phyloP scores from a whole-genome alignment of 2,888 invertebrate species.

The Phragmatobia fuliginosa region DNA sequence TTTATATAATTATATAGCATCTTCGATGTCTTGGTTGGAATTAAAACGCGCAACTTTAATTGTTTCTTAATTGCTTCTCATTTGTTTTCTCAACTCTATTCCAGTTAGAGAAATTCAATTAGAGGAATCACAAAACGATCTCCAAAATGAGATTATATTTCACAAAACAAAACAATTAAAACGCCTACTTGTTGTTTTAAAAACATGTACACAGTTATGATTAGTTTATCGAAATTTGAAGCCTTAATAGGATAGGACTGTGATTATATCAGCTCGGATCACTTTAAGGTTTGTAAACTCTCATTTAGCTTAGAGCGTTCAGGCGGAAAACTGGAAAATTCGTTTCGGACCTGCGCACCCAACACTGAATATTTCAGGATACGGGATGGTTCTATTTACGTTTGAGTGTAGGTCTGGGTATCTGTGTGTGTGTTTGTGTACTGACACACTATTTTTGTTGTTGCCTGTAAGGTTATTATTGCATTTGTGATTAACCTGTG shows the following conservation, averaged over 20 bases:
- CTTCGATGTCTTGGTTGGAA: background rate
- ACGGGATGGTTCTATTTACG: slow-evolving; percentile 38
- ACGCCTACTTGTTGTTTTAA: slow-evolving; percentile 18
- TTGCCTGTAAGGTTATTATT: background rate
- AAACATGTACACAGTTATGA: slow-evolving; percentile 56
- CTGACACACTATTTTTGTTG: background rate
- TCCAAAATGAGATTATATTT: background rate
- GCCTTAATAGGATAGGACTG: slow-evolving; percentile 48
- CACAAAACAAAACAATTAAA: background rate
- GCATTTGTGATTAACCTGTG: too few species aligned
- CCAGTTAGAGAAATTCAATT: background rate
- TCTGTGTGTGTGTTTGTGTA: background rate
- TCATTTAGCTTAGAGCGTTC: slow-evolving; percentile 69
- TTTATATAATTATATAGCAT: background rate
- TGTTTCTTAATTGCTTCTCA: background rate
- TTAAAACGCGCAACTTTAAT: background rate
- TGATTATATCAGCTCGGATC: slow-evolving; percentile 54
- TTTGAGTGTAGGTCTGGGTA: slow-evolving; percentile 12
- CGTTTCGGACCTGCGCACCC: slow-evolving; percentile 43
- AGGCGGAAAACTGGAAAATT: slow-evolving; percentile 64
- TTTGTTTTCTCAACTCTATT: background rate
- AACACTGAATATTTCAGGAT: slow-evolving; percentile 57
- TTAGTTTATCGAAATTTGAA: slow-evolving; percentile 65
- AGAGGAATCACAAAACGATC: background rate
- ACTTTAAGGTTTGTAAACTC: slow-evolving; percentile 47